Evolutionary conservation across 1,140 invertebrate genomes (phyloP).

Genomic region (Caenorhabditis brenneri): DNA sequence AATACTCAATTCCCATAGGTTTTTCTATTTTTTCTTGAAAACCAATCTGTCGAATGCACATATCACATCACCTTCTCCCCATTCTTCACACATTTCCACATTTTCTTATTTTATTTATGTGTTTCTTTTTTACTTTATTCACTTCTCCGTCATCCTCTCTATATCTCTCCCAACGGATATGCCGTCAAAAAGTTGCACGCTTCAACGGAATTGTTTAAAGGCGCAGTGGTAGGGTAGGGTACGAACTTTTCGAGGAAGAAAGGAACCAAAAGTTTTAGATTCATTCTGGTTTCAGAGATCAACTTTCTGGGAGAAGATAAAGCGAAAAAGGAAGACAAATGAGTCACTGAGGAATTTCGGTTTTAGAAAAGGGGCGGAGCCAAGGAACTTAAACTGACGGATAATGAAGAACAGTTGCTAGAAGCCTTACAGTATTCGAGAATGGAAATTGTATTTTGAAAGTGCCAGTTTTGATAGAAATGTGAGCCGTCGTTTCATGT

Average conservation of each 20-base stretch:
- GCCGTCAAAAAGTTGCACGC: not conserved
- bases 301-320: no score
- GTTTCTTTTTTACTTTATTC: not conserved
- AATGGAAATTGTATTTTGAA: no score
- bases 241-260: not conserved
- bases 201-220: not conserved
- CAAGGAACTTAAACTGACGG: no score
- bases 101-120: slow-evolving; percentile 36
- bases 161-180: not conserved
- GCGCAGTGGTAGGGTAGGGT: not conserved
- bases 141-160: not conserved
- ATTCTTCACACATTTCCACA: not conserved
- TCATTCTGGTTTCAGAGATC: not conserved
- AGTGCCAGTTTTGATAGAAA: no score
- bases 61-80: not conserved
- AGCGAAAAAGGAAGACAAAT: no score
- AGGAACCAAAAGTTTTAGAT: not conserved
- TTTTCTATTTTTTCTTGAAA: not conserved
- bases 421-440: no score
- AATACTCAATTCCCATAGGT: not conserved
- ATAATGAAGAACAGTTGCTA: no score
- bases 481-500: no score
- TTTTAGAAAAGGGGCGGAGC: no score
- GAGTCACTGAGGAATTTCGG: no score
- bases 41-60: slow-evolving; percentile 30